Evolutionary conservation across 2,888 invertebrate species (phyloP).

Genomic region (Drosophila limbata): DNA sequence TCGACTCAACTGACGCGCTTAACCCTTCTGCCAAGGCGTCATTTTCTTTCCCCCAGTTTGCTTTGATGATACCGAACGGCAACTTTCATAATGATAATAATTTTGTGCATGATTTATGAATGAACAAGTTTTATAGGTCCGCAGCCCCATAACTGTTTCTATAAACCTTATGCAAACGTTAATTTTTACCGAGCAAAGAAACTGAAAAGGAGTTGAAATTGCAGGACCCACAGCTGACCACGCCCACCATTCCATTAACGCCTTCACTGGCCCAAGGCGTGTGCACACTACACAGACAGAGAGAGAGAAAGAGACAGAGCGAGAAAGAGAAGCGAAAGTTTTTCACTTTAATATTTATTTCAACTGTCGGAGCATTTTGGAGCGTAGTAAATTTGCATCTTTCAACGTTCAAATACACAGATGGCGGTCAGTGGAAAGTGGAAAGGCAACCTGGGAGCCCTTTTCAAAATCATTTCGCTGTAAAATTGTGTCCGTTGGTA

Average conservation of each 20-base stretch:
- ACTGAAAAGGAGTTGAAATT: constrained; percentile 41
- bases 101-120: constrained; percentile 80
- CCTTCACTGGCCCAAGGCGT: constrained; percentile 28
- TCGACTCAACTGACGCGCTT: constrained; percentile 64
- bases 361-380: constrained; percentile 70
- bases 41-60: constrained; percentile 27
- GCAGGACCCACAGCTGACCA: constrained; percentile 37
- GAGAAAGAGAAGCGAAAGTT: constrained; percentile 35
- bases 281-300: constrained; percentile 19
- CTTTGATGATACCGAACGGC: constrained; percentile 71
- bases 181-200: constrained; percentile 63
- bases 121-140: constrained; percentile 77
- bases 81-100: constrained; percentile 81
- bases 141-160: constrained; percentile 43
- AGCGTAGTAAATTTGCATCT: constrained; percentile 78
- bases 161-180: constrained; percentile 74
- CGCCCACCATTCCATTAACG: constrained; percentile 46
- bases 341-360: constrained; percentile 81
- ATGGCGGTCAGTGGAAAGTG: constrained; percentile 43
- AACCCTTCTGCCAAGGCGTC: constrained; percentile 64
- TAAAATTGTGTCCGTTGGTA: constrained; percentile 70
- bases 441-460: constrained; percentile 43
- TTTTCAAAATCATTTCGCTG: constrained; percentile 75
- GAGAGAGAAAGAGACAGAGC: neutral
- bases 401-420: constrained; percentile 72